Base-by-base conservation (phyloP, 1,140 invertebrate genomes). In the Dreissena rostriformis region DNA sequence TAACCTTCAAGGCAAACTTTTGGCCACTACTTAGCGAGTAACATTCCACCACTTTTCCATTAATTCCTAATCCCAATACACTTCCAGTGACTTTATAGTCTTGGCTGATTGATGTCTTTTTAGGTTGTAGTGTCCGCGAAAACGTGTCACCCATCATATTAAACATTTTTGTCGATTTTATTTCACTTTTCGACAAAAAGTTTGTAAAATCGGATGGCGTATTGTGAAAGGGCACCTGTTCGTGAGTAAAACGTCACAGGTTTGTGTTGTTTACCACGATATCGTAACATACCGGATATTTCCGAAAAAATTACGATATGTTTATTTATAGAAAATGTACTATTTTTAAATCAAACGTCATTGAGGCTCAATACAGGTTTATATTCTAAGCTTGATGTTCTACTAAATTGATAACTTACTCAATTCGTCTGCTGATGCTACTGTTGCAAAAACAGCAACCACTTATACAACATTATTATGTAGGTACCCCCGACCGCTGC, bases 1-100 rank as follows among this genome's bases (percentile, higher is more conserved):
- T 24, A 81, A 98, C 97, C 95, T 98, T 98, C 19, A 99, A 94
- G 8, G 98, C 98, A 93, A 95, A 98, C 92, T 98, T 98, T 88
- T 96, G 93, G 88, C 95, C 95, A 14, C 94, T 96, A 72, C 93
- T 93, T 86, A 96, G 96, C 26, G 95, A 95, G 86, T 95, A 96
- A 89, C 94, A 94, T 88, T 95, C 95, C 55, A 96, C 94, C 51
- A 96, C 95, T 95, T 99, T 99, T 55, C 98, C 98, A 93, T 99
- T 99, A 87, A 99, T 99, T 19, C 98, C 98, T 39, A 99, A 95
- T n/a, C 98, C 98, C 61, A 99, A 95, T 17, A 99, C 98, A 73
- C 96, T 97, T 90, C 96, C 96, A n/a, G 97, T 97, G 87, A 99
- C 97, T 92, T 96, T 96, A 93, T 99, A 99, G 93, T 99, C 98